Conservation (phyloP, 2,888 invertebrate species). For the Oscheius myriophilus region DNA sequence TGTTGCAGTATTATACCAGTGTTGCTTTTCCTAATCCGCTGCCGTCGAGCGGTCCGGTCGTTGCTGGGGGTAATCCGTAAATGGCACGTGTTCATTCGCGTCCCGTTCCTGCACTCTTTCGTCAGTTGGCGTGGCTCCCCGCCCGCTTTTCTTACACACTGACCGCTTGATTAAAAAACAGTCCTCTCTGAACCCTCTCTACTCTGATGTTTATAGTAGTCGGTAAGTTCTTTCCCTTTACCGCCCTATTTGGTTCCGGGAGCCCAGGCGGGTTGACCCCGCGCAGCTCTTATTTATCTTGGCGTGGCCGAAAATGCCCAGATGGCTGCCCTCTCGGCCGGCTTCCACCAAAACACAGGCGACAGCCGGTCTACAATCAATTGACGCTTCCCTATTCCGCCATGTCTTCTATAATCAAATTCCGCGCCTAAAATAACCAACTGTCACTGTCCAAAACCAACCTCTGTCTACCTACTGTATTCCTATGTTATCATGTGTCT, state of each 20-base stretch:
- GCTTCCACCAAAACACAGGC: slow-evolving; percentile 28
- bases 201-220: slow-evolving; percentile 19
- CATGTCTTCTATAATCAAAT: too few relatives aligned
- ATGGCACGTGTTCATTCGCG: slow-evolving; percentile 26
- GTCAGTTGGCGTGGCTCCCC: slow-evolving; percentile 22
- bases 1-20: neutral
- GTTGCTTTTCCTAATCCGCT: slow-evolving; percentile 3
- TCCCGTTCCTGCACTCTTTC: slow-evolving; percentile 27
- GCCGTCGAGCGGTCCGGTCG: slow-evolving; percentile 18
- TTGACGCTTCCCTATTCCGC: neutral
- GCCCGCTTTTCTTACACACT: slow-evolving; percentile 26
- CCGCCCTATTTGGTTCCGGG: neutral
- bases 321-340: slow-evolving; percentile 25
- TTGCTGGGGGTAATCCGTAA: slow-evolving; percentile 25
- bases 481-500: too few relatives aligned
- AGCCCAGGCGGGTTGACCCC: slow-evolving; percentile 19
- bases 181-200: slow-evolving; percentile 16
- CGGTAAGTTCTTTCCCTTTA: slow-evolving; percentile 6
- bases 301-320: slow-evolving; percentile 26
- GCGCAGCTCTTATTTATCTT: slow-evolving; percentile 30
- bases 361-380: slow-evolving; percentile 22
- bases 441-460: too few relatives aligned
- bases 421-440: too few relatives aligned
- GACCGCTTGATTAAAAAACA: slow-evolving; percentile 27
- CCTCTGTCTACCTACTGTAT: too few relatives aligned